Evolutionary conservation across 2,113 vertebrate species (phyloP), one percentile per base, ranked within the genome.

Genomic region (Lanius ludovicianus): DNA sequence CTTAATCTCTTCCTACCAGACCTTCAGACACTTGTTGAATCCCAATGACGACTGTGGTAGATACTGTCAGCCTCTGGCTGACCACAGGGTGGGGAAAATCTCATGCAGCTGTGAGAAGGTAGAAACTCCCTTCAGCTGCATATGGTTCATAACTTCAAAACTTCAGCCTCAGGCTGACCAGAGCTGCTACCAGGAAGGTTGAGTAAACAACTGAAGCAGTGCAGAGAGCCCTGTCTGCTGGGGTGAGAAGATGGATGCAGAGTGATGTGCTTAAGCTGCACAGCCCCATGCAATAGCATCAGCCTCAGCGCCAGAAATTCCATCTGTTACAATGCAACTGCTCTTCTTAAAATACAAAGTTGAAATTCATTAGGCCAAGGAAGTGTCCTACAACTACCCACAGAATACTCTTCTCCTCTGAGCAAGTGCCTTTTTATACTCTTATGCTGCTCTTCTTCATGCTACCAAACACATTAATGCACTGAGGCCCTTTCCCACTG

Each of bases 221-320:
- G 11, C 3, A 1, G n/a, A 67, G 23, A 63, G 9, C 13, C 22
- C 27, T 75, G 27, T n/a, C 39, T 82, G 47, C 49, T n/a, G 37
- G 31, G 31, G 9, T 15, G 6, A 91, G 59, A 64, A 76, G 56
- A 24, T 4, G 6, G 49, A 18, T 9, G 11, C 53, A 50, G 35
- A 39, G 27, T 3, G 10, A 91, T 47, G 39, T 1, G 3, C 18
- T 68, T 64, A 64, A 85, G 15, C 49, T 76, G 21, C 56, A 37
- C 24, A 82, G 75, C 2, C 60, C 84, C 0, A 0, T 68, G 39
- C 2, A 0, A 22, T 27, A 75, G 52, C 1, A 2, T 50, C 68
- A 69, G 42, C 42, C 42, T 30, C 15, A 56, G 42, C 1, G 1
- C 13, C 60, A 31, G 64, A 42, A 84, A 35, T 94, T 20, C 41